Evolutionary conservation across 2,113 vertebrate species (phyloP).

Genomic region (Megaceryle torquata): DNA sequence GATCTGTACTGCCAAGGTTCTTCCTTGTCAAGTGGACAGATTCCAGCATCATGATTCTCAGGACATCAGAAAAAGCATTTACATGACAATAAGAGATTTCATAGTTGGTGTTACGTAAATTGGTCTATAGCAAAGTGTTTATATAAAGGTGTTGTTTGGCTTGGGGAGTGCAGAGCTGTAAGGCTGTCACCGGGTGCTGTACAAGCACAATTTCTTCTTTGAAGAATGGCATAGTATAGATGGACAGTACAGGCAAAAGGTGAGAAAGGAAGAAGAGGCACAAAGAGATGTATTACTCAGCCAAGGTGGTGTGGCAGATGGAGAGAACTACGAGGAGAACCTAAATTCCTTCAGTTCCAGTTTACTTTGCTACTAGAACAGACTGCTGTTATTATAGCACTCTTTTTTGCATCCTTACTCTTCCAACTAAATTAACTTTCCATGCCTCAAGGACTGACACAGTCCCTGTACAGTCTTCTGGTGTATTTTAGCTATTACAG

Average conservation of each 20-base stretch:
- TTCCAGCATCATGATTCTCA: background rate
- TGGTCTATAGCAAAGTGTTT: background rate
- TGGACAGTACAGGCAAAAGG: background rate
- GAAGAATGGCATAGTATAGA: background rate
- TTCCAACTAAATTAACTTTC: slow-evolving; percentile 56
- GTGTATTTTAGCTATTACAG: background rate
- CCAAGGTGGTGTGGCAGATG: background rate
- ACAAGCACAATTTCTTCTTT: background rate
- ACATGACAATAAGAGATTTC: background rate
- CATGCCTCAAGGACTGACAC: slow-evolving; percentile 57
- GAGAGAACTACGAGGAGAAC: background rate
- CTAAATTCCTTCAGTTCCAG: background rate
- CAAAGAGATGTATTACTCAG: background rate
- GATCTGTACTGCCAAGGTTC: background rate
- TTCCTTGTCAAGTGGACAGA: background rate
- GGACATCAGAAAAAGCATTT: background rate
- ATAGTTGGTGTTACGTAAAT: background rate
- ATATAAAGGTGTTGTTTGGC: background rate
- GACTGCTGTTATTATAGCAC: slow-evolving; percentile 2
- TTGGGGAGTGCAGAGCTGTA: background rate
- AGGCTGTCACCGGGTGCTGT: background rate
- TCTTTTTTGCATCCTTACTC: slow-evolving; percentile 27
- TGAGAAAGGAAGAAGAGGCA: background rate
- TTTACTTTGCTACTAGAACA: slow-evolving; percentile 17
- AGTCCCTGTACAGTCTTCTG: background rate